Conservation (phyloP, 2,113 vertebrate species). For the Pseudorhombus dupliciocellatus region DNA sequence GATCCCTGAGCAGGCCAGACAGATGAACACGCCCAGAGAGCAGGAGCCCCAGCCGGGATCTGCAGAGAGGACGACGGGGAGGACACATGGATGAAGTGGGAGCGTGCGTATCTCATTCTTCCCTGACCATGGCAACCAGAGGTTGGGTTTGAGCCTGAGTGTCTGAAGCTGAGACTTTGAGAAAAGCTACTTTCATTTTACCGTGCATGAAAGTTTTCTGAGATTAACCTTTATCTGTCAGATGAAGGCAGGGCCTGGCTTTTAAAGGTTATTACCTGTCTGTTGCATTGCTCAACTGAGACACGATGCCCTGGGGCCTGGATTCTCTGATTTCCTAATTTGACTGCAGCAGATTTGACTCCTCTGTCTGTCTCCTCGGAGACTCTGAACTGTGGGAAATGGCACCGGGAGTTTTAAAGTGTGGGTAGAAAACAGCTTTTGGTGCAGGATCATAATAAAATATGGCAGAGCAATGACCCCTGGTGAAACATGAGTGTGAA, state of each 20-base stretch:
- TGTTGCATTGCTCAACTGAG: not conserved
- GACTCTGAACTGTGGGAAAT: too few relatives aligned
- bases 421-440: not conserved
- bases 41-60: conserved; percentile 81
- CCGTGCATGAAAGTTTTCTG: not conserved
- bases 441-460: not conserved
- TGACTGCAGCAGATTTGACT: too few relatives aligned
- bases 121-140: too few relatives aligned
- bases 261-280: not conserved
- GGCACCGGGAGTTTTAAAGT: not conserved
- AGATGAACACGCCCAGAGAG: conserved; percentile 82
- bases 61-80: conserved; percentile 17
- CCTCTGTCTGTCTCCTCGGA: too few relatives aligned
- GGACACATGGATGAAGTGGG: not conserved
- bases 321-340: not conserved
- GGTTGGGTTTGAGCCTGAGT: not conserved
- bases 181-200: too few relatives aligned
- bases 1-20: conserved; percentile 80
- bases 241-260: not conserved
- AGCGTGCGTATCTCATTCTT: not conserved
- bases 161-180: too few relatives aligned
- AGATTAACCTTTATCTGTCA: not conserved
- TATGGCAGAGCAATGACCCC: not conserved
- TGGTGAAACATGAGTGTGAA: not conserved
- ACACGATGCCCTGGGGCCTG: not conserved